Conservation (phyloP, 2,797 vertebrate genomes). For the Hippopotamyrus pictus region DNA sequence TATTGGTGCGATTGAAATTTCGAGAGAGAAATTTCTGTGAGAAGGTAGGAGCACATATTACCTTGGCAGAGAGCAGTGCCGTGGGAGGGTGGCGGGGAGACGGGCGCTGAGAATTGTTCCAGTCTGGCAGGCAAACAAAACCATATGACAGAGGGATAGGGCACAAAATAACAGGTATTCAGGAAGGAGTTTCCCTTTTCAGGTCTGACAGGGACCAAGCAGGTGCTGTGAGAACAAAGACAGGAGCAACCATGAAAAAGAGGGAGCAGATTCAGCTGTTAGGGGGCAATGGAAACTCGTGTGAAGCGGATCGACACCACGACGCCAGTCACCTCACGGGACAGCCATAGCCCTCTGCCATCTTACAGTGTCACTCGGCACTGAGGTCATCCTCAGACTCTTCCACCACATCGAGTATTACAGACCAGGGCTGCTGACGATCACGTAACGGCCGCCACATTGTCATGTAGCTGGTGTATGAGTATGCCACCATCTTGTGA, state of each 20-base stretch:
- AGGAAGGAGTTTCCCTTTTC: background rate
- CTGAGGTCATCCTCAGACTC: background rate
- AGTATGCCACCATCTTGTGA: too few species aligned
- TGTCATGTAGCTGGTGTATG: background rate
- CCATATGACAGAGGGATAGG: background rate
- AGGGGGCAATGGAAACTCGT: background rate
- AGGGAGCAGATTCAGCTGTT: background rate
- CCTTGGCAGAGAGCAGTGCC: background rate
- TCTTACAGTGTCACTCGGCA: too few species aligned
- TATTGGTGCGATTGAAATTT: background rate
- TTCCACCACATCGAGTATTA: background rate
- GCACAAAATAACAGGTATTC: background rate
- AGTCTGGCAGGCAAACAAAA: background rate
- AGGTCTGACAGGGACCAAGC: background rate
- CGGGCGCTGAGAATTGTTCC: background rate
- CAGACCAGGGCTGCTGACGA: background rate
- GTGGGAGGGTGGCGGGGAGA: background rate
- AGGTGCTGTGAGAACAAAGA: background rate
- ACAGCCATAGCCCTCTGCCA: background rate
- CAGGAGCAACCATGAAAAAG: background rate
- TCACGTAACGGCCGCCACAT: background rate
- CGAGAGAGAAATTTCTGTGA: background rate
- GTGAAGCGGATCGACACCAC: background rate
- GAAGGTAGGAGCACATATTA: background rate
- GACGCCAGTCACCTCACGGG: background rate